phyloP scores from a whole-genome alignment of 2,113 vertebrate species.

The Oncorhynchus tshawytscha region DNA sequence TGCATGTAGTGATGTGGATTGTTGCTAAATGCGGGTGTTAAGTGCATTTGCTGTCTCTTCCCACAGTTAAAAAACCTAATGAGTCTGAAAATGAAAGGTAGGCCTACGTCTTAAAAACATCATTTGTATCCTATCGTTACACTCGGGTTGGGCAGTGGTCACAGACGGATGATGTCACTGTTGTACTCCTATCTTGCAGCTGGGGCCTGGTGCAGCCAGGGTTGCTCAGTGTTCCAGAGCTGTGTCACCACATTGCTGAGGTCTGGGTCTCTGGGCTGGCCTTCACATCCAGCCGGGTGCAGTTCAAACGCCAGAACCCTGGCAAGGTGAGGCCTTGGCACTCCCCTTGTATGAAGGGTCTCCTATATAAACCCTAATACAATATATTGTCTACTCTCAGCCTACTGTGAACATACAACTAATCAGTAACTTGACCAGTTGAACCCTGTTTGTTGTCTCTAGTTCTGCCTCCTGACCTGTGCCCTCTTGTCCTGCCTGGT shows the following conservation, averaged over 20 bases:
- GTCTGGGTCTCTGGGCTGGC: conserved; percentile 81
- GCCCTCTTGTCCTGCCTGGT: conserved; percentile 84
- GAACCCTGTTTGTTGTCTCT: conserved; percentile 23
- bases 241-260: conserved; percentile 90
- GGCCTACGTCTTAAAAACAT: conserved; percentile 45
- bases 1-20: neutral
- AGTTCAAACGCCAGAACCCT: conserved; percentile 87
- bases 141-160: too few species aligned
- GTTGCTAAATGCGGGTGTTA: neutral
- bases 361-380: neutral
- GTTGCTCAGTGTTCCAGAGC: conserved; percentile 87
- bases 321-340: conserved; percentile 81
- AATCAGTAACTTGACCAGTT: neutral
- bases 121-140: too few species aligned
- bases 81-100: conserved; percentile 91
- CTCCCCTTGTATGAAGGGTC: neutral
- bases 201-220: conserved; percentile 93
- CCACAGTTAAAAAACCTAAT: conserved; percentile 67
- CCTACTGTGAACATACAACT: neutral
- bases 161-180: neutral
- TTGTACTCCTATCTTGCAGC: conserved; percentile 56
- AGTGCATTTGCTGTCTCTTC: conserved; percentile 28
- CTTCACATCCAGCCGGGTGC: conserved; percentile 74
- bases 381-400: neutral
- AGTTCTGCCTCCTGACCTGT: conserved; percentile 93